These are phyloP conservation scores for Bujurquina vittata DNA, from an alignment of 2,113 vertebrate genomes.

Conservation along the genomic window DNA sequence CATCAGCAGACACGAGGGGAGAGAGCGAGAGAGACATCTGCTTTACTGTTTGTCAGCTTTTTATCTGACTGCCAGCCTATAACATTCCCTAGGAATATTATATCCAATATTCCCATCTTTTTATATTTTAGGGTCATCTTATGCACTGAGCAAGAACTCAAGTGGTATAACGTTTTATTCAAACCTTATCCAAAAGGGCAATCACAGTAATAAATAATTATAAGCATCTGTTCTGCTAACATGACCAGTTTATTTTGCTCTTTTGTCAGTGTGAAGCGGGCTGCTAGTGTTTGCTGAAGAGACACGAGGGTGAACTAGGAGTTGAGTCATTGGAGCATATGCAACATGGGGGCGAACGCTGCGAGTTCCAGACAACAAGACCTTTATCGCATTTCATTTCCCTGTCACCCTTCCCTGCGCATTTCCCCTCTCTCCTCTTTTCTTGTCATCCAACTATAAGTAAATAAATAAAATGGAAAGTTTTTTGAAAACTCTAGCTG, in stretches of 20 bases:
- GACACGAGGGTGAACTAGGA: neutral
- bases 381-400: no score
- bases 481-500: neutral
- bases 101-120: neutral
- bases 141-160: neutral
- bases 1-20: neutral
- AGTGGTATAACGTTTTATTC: neutral
- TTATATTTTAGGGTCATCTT: neutral
- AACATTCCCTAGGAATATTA: neutral
- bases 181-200: neutral
- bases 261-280: neutral
- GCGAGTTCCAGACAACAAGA: neutral
- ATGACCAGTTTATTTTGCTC: neutral
- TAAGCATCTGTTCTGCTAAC: neutral
- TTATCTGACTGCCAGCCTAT: neutral
- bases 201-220: neutral
- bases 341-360: neutral
- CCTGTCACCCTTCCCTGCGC: no score
- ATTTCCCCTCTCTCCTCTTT: no score
- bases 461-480: no score
- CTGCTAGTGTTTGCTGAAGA: neutral
- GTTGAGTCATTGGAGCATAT: neutral
- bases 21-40: neutral
- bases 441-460: no score
- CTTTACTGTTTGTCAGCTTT: neutral